Evolutionary conservation across 64 coral and sea anemone genomes (phyloP).

Genomic region (Actinia equina): DNA sequence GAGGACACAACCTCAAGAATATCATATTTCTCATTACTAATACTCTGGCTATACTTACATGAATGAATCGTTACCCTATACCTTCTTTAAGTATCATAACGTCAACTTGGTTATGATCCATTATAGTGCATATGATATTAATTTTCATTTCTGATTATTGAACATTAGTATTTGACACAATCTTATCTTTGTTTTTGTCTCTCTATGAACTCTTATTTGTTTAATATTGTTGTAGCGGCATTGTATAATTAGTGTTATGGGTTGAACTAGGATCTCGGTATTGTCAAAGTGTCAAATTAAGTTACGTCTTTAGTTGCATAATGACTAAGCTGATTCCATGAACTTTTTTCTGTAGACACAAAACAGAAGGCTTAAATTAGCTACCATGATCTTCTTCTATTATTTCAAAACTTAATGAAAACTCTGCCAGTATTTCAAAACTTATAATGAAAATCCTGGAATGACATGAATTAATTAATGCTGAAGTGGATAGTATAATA

Average conservation of each 20-base stretch:
- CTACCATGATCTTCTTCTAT: too few species aligned
- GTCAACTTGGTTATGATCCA: background rate
- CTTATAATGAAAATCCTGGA: too few species aligned
- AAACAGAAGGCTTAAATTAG: too few species aligned
- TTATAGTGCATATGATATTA: background rate
- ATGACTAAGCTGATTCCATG: background rate
- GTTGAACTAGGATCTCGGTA: background rate
- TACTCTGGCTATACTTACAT: background rate
- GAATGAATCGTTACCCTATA: background rate
- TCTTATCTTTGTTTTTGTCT: background rate
- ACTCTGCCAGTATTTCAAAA: too few species aligned
- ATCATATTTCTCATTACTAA: background rate
- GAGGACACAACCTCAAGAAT: background rate
- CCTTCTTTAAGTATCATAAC: background rate
- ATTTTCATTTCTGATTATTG: background rate
- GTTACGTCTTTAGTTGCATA: background rate
- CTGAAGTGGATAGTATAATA: too few species aligned
- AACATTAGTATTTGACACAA: background rate
- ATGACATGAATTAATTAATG: too few species aligned
- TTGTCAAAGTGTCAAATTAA: background rate
- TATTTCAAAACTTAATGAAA: too few species aligned
- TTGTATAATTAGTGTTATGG: background rate
- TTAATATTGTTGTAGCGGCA: conserved; percentile 8
- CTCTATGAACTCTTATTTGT: background rate
- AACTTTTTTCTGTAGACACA: background rate